Evolutionary conservation across 2,888 invertebrate species (phyloP).

Genomic region (Buathra laborator): DNA sequence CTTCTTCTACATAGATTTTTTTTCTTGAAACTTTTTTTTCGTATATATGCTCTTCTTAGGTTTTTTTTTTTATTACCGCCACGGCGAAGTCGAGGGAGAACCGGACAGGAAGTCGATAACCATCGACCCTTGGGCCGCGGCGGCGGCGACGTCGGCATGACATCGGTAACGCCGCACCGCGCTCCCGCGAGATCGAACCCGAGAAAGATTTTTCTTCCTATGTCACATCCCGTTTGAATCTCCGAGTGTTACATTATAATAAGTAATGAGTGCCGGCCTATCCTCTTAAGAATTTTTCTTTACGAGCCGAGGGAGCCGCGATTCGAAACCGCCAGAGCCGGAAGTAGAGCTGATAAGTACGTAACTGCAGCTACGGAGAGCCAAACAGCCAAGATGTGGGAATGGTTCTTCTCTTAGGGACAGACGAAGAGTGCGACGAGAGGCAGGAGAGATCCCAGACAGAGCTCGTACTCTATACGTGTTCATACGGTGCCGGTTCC

Average conservation of each 20-base stretch:
- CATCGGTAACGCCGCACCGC: constrained; percentile 75
- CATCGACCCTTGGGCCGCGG: constrained; percentile 71
- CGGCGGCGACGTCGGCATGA: constrained; percentile 76
- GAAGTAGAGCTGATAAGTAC: constrained; percentile 50
- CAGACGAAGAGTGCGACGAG: background rate
- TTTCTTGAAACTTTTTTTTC: constrained; percentile 10
- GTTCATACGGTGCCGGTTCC: constrained; percentile 1
- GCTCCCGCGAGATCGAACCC: constrained; percentile 64
- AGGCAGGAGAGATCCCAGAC: constrained; percentile 38
- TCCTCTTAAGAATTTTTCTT: constrained; percentile 47
- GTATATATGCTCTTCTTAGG: constrained; percentile 7
- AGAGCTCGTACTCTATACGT: constrained; percentile 2
- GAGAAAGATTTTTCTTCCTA: constrained; percentile 35
- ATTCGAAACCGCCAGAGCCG: constrained; percentile 46
- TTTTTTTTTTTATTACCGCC: constrained; percentile 57
- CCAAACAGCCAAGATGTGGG: constrained; percentile 12
- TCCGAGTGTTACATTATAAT: constrained; percentile 54
- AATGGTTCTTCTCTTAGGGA: background rate
- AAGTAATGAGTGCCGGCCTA: constrained; percentile 42
- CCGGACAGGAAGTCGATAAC: constrained; percentile 71
- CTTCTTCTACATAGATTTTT: constrained; percentile 30
- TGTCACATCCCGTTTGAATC: constrained; percentile 18
- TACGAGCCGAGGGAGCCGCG: constrained; percentile 15
- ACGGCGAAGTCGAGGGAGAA: constrained; percentile 60
- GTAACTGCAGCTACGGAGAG: constrained; percentile 1